These are phyloP conservation scores for Heterodera filipjevi DNA, from an alignment of 2,888 invertebrate genomes.

Conservation along the genomic window DNA sequence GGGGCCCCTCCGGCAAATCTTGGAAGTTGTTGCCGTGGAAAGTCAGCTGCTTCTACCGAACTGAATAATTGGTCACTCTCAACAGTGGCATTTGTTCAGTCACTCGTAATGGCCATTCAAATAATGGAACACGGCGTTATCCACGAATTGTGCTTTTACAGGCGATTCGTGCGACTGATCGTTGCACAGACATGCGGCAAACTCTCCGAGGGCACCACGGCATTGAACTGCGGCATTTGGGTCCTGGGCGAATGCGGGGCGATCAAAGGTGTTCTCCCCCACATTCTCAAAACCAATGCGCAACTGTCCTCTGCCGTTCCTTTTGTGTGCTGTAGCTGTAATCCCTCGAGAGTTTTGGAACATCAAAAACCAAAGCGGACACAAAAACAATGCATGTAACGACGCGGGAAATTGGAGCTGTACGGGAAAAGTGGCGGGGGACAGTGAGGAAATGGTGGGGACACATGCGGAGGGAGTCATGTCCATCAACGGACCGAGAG, in stretches of 20 bases:
- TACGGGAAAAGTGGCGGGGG: neutral
- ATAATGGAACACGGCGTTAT: slow-evolving; percentile 59
- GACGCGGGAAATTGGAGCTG: neutral
- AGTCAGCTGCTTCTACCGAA: slow-evolving; percentile 53
- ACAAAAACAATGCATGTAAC: neutral
- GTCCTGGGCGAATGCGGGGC: slow-evolving; percentile 34
- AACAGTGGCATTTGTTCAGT: neutral
- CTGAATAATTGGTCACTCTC: slow-evolving; percentile 5
- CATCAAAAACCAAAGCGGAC: slow-evolving; percentile 4
- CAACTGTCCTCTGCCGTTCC: slow-evolving; percentile 1
- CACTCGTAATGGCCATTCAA: slow-evolving; percentile 59
- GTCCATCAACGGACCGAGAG: neutral
- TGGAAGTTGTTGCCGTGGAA: slow-evolving; percentile 65
- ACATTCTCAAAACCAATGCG: slow-evolving; percentile 17
- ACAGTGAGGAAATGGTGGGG: neutral
- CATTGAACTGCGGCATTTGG: slow-evolving; percentile 50
- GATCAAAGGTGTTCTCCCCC: neutral
- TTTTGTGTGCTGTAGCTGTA: neutral
- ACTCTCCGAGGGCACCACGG: slow-evolving; percentile 55
- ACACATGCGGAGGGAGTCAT: neutral
- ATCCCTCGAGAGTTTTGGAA: neutral
- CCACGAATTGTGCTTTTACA: slow-evolving; percentile 65
- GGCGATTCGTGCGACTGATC: slow-evolving; percentile 42
- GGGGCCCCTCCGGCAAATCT: slow-evolving; percentile 58
- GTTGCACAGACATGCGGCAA: slow-evolving; percentile 61